Evolutionary conservation across 53 echinoderm and acorn worm genomes (phyloP).

Genomic region (Echinometra lucunter): DNA sequence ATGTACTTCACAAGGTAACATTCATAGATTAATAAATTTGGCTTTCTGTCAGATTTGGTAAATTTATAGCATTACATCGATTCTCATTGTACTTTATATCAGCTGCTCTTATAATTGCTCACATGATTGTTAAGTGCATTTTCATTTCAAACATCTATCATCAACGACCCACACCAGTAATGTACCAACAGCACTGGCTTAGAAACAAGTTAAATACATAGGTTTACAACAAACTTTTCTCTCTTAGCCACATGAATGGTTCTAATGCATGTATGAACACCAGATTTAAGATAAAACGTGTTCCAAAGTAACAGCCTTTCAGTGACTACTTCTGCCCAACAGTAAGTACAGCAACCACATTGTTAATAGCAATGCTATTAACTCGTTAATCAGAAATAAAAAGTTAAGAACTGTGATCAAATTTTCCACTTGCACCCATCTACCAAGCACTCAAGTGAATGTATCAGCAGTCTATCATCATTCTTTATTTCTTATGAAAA

Average conservation of each 20-base stretch:
- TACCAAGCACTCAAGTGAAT: not conserved
- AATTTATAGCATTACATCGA: constrained; percentile 24
- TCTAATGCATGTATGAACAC: not conserved
- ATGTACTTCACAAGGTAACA: not conserved
- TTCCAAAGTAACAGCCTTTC: no score
- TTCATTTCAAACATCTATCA: not conserved
- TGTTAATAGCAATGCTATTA: no score
- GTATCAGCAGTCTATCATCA: not conserved
- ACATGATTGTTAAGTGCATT: not conserved
- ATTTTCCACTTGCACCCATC: not conserved
- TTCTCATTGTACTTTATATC: not conserved
- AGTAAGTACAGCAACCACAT: no score
- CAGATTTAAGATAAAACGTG: not conserved
- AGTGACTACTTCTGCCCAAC: no score
- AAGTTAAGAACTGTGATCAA: no score
- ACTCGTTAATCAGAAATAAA: no score
- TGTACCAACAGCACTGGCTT: not conserved
- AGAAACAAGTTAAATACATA: not conserved
- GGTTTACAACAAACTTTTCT: not conserved
- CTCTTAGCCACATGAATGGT: no score
- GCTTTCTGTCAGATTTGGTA: not conserved
- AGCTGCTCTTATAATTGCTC: constrained; percentile 19
- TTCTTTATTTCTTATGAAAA: no score
- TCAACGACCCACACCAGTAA: not conserved
- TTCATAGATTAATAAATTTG: not conserved